Conservation (phyloP, 2,797 vertebrate species). For the Rhinichthys osculus region DNA sequence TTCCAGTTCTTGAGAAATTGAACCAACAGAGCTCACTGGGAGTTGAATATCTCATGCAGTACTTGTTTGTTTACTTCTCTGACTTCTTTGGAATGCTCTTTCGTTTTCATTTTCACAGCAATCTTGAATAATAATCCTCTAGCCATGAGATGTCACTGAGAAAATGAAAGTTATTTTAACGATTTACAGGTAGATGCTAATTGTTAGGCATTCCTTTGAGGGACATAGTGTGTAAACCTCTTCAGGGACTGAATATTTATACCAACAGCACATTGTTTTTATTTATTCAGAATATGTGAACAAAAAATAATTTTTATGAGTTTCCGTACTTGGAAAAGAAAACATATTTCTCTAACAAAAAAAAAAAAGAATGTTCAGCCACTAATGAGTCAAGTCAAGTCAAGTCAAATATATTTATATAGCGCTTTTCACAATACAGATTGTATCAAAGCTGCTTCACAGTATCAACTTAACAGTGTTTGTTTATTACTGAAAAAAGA, state of each 20-base stretch:
- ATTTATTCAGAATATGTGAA: neutral
- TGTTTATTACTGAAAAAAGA: no score
- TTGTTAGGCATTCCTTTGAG: neutral
- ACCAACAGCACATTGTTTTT: neutral
- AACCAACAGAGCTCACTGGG: conserved; percentile 2
- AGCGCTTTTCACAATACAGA: no score
- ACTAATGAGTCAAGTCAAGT: neutral
- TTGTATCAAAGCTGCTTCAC: no score
- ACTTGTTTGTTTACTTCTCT: conserved; percentile 21
- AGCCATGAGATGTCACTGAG: neutral
- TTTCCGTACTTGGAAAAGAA: neutral
- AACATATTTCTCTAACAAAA: neutral
- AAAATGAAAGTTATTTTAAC: conserved; percentile 3
- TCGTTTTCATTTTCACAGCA: conserved; percentile 13
- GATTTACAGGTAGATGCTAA: neutral
- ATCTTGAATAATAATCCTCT: conserved; percentile 7
- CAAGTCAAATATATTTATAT: no score
- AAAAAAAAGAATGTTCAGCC: neutral
- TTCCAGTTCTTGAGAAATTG: conserved; percentile 4
- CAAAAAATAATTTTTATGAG: neutral
- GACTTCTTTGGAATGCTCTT: conserved; percentile 19
- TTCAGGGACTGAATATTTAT: neutral
- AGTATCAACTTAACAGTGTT: no score
- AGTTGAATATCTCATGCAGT: neutral
- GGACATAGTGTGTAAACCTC: neutral